Evolutionary conservation across 2,888 invertebrate genomes (phyloP).

Genomic region (Frankliniella fusca): DNA sequence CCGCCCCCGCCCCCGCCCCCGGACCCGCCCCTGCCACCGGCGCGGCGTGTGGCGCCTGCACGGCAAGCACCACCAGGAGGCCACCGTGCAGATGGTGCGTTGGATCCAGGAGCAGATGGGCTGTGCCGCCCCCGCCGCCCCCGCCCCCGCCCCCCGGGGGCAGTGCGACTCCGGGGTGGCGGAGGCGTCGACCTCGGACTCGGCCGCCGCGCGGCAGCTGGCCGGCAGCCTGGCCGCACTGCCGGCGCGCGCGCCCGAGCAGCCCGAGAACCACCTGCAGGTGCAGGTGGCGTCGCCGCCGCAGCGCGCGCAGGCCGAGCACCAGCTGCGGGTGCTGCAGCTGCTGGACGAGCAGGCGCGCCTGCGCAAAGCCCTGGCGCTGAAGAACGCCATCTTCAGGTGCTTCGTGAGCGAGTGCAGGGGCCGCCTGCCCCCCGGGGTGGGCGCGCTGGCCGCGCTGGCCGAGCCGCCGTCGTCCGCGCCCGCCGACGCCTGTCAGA

Average conservation of each 20-base stretch:
- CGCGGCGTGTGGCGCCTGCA: background rate
- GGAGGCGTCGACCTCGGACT: background rate
- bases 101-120: conserved; percentile 21
- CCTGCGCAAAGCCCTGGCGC: background rate
- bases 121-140: background rate
- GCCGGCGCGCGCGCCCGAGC: too few species aligned
- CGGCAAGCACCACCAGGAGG: conserved; percentile 17
- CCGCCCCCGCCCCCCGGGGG: too few species aligned
- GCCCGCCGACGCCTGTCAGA: background rate
- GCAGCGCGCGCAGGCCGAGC: background rate
- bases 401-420: background rate
- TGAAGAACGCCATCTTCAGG: background rate
- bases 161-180: too few species aligned
- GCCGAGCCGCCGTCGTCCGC: too few species aligned
- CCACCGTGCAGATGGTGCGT: conserved; percentile 9
- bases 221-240: too few species aligned
- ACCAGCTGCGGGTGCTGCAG: background rate
- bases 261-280: too few species aligned
- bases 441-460: too few species aligned
- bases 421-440: background rate
- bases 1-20: background rate
- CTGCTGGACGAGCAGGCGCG: background rate
- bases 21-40: background rate
- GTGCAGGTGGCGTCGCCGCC: background rate
- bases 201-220: too few species aligned